These are phyloP conservation scores for Lampris megalopsis DNA, from an alignment of 2,113 vertebrate species.

Conservation along the genomic window DNA sequence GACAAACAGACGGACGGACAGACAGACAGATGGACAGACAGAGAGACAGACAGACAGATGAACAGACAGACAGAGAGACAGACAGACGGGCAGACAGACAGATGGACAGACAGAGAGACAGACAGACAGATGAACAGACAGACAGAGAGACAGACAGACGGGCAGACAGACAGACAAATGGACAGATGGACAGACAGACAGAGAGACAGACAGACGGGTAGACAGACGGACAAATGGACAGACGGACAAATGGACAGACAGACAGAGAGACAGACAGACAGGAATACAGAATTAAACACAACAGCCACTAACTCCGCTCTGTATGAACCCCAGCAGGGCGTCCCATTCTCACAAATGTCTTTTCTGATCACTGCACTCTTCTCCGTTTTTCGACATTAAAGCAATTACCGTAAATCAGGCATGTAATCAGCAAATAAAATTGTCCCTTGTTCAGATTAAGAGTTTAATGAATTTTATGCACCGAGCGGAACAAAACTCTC, in stretches of 20 bases:
- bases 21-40: too few relatives aligned
- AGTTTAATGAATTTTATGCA: slow-evolving; percentile 37
- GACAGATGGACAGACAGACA: too few relatives aligned
- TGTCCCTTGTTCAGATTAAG: slow-evolving; percentile 30
- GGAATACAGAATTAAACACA: neutral
- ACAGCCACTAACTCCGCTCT: slow-evolving; percentile 2
- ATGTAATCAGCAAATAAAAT: slow-evolving; percentile 48
- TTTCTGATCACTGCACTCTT: slow-evolving; percentile 20
- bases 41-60: too few relatives aligned
- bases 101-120: too few relatives aligned
- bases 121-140: too few relatives aligned
- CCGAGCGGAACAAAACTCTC: slow-evolving; percentile 30
- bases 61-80: too few relatives aligned
- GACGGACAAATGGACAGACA: neutral
- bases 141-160: too few relatives aligned
- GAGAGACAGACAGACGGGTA: too few relatives aligned
- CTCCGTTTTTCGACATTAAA: neutral
- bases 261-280: neutral
- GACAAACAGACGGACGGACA: too few relatives aligned
- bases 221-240: neutral
- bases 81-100: too few relatives aligned
- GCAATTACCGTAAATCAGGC: slow-evolving; percentile 34
- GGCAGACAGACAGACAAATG: too few relatives aligned
- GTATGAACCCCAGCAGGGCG: slow-evolving; percentile 19
- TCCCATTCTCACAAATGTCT: slow-evolving; percentile 23